These are phyloP conservation scores for Theropithecus gelada DNA, from an alignment of 2,113 vertebrate species.

Conservation along the genomic window DNA sequence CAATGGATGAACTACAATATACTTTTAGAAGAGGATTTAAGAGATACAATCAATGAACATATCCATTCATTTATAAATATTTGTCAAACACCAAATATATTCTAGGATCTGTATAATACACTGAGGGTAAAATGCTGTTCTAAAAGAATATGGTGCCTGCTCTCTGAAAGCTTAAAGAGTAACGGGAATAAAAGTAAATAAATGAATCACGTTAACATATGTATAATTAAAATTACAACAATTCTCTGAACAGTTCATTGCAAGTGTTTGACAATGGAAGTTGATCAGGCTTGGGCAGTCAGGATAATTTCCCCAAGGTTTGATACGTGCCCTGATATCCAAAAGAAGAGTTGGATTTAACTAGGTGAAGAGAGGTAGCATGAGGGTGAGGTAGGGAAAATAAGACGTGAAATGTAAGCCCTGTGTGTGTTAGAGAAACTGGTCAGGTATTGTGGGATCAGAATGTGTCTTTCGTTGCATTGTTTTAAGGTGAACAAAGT, in stretches of 20 bases:
- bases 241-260: not conserved
- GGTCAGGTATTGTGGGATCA: not conserved
- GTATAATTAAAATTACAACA: not conserved
- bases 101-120: not conserved
- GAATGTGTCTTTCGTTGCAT: not conserved
- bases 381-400: not conserved
- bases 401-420: not conserved
- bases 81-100: not conserved
- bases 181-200: not conserved
- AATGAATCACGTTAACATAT: not conserved
- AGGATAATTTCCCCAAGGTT: not conserved
- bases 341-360: not conserved
- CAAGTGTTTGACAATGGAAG: not conserved
- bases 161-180: not conserved
- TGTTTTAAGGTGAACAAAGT: not conserved
- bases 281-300: not conserved
- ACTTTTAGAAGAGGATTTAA: not conserved
- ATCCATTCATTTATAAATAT: not conserved
- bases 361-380: not conserved
- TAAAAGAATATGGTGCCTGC: not conserved
- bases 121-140: not conserved
- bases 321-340: not conserved
- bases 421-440: not conserved
- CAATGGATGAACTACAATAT: not conserved
- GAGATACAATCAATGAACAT: not conserved